A percentile compares a stretch with the other conserved stretches of the same genome.
Evolutionary conservation across 2,113 vertebrate species (phyloP).

Genomic region (Pterocles burchelli): DNA sequence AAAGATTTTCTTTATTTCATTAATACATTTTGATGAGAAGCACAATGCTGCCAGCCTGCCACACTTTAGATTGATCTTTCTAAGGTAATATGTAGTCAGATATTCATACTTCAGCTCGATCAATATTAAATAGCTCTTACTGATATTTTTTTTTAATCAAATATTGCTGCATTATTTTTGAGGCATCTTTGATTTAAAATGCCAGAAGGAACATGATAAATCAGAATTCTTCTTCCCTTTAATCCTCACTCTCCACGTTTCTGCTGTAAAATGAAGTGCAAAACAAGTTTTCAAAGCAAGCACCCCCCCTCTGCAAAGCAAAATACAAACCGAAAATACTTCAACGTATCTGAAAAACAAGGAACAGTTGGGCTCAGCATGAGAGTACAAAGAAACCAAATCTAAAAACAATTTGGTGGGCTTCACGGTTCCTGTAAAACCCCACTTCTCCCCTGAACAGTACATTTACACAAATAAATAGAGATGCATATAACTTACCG

Average conservation of each 20-base stretch:
- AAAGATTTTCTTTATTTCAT: slow-evolving; percentile 20
- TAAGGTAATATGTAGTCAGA: neutral
- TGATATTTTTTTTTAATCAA: neutral
- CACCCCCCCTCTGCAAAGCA: slow-evolving; percentile 32
- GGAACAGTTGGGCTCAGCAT: slow-evolving; percentile 31
- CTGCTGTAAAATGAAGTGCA: slow-evolving; percentile 65
- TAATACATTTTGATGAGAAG: neutral
- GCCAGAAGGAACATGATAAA: neutral
- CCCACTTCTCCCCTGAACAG: neutral
- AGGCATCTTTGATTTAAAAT: slow-evolving; percentile 3
- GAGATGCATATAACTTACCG: slow-evolving; percentile 81
- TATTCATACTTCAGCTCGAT: neutral
- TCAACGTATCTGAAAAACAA: neutral
- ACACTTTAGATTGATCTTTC: neutral
- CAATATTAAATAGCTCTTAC: neutral
- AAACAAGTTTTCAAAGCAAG: slow-evolving; percentile 73
- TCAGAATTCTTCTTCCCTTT: neutral
- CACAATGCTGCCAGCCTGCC: neutral
- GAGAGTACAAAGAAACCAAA: slow-evolving; percentile 48
- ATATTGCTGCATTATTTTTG: slow-evolving; percentile 5
- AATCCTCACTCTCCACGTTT: neutral
- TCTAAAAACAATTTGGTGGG: slow-evolving; percentile 33
- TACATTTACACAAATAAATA: slow-evolving; percentile 7
- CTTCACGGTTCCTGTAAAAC: slow-evolving; percentile 1
- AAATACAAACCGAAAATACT: slow-evolving; percentile 25